phyloP scores from a whole-genome alignment of 1,140 invertebrate species.

The Listronotus oregonensis region DNA sequence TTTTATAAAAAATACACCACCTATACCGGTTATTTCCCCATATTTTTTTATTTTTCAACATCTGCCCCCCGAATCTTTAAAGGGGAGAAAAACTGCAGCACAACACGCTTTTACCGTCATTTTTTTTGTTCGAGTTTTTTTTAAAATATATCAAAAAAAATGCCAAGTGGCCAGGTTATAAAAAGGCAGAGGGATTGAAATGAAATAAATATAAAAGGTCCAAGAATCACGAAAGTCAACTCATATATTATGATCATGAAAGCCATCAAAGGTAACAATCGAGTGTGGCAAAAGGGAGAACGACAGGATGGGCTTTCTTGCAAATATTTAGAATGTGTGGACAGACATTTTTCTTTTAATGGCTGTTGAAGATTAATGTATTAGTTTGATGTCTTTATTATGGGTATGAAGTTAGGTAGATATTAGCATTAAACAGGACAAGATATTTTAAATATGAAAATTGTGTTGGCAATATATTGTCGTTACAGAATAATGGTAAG shows the following conservation, averaged over 20 bases:
- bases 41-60: constrained; percentile 2
- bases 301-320: constrained; percentile 29
- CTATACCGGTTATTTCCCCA: neutral
- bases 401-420: too few relatives aligned
- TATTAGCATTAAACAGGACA: too few relatives aligned
- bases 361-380: constrained; percentile 36
- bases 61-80: neutral
- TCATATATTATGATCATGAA: constrained; percentile 33
- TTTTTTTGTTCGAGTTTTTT: constrained; percentile 6
- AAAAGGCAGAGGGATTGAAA: constrained; percentile 22
- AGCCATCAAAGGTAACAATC: constrained; percentile 23
- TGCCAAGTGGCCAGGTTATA: constrained; percentile 32
- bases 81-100: neutral
- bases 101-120: constrained; percentile 22
- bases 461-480: too few relatives aligned
- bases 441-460: too few relatives aligned
- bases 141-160: constrained; percentile 24
- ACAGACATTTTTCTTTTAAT: constrained; percentile 38
- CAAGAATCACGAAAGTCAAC: constrained; percentile 9
- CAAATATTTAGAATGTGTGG: constrained; percentile 41
- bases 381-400: constrained; percentile 26
- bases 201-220: constrained; percentile 19
- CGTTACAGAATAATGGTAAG: too few relatives aligned
- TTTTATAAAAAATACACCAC: neutral
- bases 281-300: constrained; percentile 21